Evolutionary conservation across 2,113 vertebrate genomes (phyloP), one percentile per base, ranked within the genome.

Genomic region (Callipepla californica): DNA sequence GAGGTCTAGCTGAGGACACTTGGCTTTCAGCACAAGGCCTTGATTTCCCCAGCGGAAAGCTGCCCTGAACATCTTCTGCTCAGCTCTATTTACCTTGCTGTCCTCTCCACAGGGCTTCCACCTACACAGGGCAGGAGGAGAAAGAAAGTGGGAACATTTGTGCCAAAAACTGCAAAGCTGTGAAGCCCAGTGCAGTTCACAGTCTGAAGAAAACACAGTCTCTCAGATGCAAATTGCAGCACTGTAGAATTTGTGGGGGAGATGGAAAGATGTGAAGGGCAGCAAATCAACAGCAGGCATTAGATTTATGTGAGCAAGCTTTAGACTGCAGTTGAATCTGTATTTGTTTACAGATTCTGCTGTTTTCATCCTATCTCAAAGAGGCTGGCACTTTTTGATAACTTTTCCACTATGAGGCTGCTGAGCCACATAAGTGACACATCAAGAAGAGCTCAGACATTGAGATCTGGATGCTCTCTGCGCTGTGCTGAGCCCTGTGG

Each of bases 51-150:
- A 20, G 50, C 66, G 70, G 40, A 87, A 89, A 82, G 6, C 57
- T 32, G 74, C 65, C 8, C 42, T 78, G 51, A 75, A 75, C 38
- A 61, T 90, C 15, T 53, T 78, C 68, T 81, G 23, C 85, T 85
- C 55, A 48, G 23, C 32, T 51, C 63, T 89, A 32, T 94, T 95
- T 85, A 88, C 82, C 76, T 93, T 88, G 57, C 62, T 86, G n/a
- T 61, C n/a, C 57, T 87, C 58, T 87, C 66, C 45, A 32, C 38
- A 36, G 40, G 19, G 14, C 42, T 94, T 73, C 89, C 4, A 0
- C 45, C 74, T 70, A 93, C 62, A 45, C 66, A 86, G 16, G 66
- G 48, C 77, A 92, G 53, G 23, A 85, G 23, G 26, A 80, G 7
- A 42, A 70, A 57, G 57, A 85, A 91, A 90, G 70, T n/a, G 12